phyloP scores from a whole-genome alignment of 2,888 invertebrate species.

The Galerucella calmariensis region DNA sequence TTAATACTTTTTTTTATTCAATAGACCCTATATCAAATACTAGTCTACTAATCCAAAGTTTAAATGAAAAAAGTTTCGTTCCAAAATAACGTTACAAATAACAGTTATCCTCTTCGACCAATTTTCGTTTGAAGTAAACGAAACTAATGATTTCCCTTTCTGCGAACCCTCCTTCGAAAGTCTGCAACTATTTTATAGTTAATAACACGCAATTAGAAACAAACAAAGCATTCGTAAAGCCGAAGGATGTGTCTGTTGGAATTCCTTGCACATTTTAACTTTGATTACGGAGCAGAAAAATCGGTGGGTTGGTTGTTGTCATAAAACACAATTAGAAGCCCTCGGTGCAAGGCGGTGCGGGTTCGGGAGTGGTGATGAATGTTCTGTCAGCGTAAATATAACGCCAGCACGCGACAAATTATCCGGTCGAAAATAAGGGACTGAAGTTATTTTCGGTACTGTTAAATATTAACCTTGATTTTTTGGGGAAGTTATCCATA shows the following conservation, averaged over 20 bases:
- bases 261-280: constrained; percentile 49
- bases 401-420: constrained; percentile 58
- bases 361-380: constrained; percentile 58
- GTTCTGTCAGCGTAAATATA: constrained; percentile 59
- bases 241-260: constrained; percentile 38
- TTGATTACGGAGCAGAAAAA: constrained; percentile 52
- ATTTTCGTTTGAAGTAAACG: background rate
- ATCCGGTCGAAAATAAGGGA: constrained; percentile 28
- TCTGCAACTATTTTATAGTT: constrained; percentile 5
- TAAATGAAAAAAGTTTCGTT: background rate
- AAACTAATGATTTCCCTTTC: background rate
- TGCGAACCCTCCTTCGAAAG: background rate
- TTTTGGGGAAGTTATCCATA: constrained; percentile 6
- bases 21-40: too few species aligned
- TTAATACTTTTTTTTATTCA: too few species aligned
- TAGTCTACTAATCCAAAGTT: too few species aligned
- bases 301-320: constrained; percentile 54
- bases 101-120: background rate
- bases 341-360: constrained; percentile 57
- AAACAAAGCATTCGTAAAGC: constrained; percentile 27
- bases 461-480: background rate
- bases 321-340: constrained; percentile 58
- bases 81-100: background rate
- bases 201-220: constrained; percentile 35
- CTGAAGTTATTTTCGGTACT: background rate